Base-by-base conservation (phyloP, 1,140 invertebrate species). In the Ceratosolen fusciceps region DNA sequence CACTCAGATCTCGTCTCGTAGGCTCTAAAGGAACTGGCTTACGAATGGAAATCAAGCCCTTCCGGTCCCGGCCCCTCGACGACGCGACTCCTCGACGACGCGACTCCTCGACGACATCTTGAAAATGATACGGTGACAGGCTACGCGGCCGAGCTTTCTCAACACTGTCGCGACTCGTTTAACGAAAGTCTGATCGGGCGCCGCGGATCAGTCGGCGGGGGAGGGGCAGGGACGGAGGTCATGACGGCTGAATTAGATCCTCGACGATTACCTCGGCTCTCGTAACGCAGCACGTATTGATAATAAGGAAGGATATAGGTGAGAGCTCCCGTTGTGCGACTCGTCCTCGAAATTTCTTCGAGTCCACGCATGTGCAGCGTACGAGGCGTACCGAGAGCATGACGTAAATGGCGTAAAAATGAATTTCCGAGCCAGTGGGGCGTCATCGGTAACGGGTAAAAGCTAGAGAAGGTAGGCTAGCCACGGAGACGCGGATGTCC, bases 111-210 rank as follows among this genome's bases (percentile, higher is more conserved):
- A 52, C 1, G 49, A 54, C 7, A 29, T 52, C n/a, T 52, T 21
- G 31, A 37, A 65, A 65, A 65, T 37, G 2, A 34, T 31, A 24
- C 19, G 43, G 37, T 26, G 37, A 67, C 2, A 67, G 67, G 34
- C 29, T 74, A 43, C 26, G 10, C 29, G 10, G 74, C 39, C 7
- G 29, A 2, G n/a, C 1, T 19, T 70, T 39, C 54, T 2, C 54
- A 34, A 52, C 43, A 34, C 24, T 67, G 39, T 70, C 67, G n/a
- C 52, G 60, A 47, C 49, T 71, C n/a, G n/a, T 70, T 71, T 77
- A 77, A 71, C 71, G 49, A 24, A 68, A 77, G 49, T 34, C 19
- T 26, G 60, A 0, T 19, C 1, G 56, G 10, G 24, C 14, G 26
- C 26, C 0, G 26, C 10, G 47, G 43, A 43, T 43, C n/a, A n/a